Conservation (phyloP, 2,113 vertebrate genomes). For the Phylloscopus whistleri region DNA sequence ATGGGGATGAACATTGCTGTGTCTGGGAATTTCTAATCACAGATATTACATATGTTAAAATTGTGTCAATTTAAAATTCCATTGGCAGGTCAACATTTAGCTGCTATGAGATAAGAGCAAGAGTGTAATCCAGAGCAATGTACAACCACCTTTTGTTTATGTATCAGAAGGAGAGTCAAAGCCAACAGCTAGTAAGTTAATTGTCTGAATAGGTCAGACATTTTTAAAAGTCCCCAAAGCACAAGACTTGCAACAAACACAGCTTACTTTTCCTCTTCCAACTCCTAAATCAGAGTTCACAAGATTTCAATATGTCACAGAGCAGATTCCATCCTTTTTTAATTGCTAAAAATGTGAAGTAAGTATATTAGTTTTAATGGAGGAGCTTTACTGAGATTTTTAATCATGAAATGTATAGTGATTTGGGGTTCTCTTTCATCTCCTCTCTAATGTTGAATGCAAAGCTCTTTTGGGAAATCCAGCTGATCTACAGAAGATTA, state of each 20-base stretch:
- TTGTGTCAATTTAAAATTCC: background rate
- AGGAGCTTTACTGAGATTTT: background rate
- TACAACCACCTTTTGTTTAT: background rate
- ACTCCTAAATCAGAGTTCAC: background rate
- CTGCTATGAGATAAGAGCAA: background rate
- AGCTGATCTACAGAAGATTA: conserved; percentile 46
- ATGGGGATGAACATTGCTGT: background rate
- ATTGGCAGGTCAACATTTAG: background rate
- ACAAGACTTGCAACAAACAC: background rate
- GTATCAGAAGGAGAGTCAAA: background rate
- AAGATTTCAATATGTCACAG: background rate
- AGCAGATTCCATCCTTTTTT: background rate
- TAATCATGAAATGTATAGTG: background rate
- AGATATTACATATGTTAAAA: background rate
- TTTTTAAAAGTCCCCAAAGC: background rate
- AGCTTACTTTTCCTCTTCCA: background rate
- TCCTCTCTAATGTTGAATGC: background rate
- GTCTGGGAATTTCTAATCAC: background rate
- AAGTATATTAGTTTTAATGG: background rate
- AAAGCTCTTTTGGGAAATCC: conserved; percentile 41
- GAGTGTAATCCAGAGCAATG: background rate
- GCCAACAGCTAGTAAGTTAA: background rate
- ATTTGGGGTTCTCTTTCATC: conserved; percentile 12
- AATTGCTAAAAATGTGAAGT: background rate
- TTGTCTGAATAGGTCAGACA: background rate